A percentile compares a stretch with the other conserved stretches of the same genome.
Evolutionary conservation across 2,888 invertebrate genomes (phyloP).

Genomic region (Thera britannica): DNA sequence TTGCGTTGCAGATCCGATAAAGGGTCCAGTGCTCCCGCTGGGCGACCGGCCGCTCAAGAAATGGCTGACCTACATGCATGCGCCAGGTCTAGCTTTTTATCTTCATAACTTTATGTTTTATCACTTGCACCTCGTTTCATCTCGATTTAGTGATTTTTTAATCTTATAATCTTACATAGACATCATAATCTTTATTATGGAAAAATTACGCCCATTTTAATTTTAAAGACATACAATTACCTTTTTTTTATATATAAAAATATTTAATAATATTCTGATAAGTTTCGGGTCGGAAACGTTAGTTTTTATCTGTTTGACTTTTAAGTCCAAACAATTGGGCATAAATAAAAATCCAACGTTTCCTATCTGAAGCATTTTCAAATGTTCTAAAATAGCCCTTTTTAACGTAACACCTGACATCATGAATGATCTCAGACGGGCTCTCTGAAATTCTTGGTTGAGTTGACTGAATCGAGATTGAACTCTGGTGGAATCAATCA

Average conservation of each 20-base stretch:
- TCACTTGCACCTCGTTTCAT: conserved; percentile 12
- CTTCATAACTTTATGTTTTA: conserved; percentile 51
- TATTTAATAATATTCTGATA: too few relatives aligned
- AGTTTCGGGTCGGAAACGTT: neutral
- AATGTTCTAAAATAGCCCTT: too few relatives aligned
- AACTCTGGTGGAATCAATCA: neutral
- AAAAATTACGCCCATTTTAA: too few relatives aligned
- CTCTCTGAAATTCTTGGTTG: neutral
- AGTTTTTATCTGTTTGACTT: neutral
- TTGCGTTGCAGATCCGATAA: conserved; percentile 79
- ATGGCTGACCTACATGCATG: conserved; percentile 84
- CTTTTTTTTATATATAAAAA: too few relatives aligned
- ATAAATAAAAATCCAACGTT: too few relatives aligned
- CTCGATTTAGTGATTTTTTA: neutral
- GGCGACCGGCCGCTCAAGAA: conserved; percentile 79
- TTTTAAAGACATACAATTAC: too few relatives aligned
- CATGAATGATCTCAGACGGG: too few relatives aligned
- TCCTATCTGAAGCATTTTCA: too few relatives aligned
- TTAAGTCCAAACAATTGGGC: too few relatives aligned
- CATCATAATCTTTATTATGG: too few relatives aligned
- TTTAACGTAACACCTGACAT: too few relatives aligned
- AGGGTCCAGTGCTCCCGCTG: conserved; percentile 73
- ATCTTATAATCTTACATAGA: too few relatives aligned
- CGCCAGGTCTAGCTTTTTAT: conserved; percentile 80
- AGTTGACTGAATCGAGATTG: neutral